Conservation (phyloP, 2,113 vertebrate genomes). For the Butastur rufipennis region DNA sequence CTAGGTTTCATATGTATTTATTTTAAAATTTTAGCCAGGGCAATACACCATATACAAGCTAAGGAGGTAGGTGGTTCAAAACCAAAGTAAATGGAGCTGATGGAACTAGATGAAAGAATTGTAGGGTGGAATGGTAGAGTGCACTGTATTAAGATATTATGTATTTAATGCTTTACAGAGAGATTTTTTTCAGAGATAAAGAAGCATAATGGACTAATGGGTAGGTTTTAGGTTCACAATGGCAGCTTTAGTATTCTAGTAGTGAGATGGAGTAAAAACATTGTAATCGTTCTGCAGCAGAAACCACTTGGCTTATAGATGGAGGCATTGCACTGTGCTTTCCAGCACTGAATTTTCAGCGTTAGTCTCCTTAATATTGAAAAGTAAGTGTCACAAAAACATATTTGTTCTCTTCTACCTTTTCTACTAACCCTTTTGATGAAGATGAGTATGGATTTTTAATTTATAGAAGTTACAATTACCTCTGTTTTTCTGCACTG, state of each 20-base stretch:
- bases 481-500: not conserved
- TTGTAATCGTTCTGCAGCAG: not conserved
- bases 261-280: not conserved
- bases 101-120: not conserved
- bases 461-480: not conserved
- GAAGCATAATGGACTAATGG: not conserved
- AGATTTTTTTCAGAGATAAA: not conserved
- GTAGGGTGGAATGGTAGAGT: not conserved
- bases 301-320: not conserved
- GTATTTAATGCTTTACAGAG: not conserved
- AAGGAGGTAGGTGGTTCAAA: not conserved
- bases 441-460: not conserved
- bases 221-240: not conserved
- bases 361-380: not conserved
- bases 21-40: not conserved
- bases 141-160: not conserved
- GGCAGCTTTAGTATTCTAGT: not conserved
- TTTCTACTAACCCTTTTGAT: not conserved
- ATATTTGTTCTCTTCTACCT: not conserved
- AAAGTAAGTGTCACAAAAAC: not conserved
- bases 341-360: not conserved
- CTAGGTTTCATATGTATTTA: not conserved
- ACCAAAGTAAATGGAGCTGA: not conserved
- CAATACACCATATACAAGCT: not conserved
- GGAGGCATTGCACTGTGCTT: not conserved